phyloP scores from a whole-genome alignment of 2,113 vertebrate species.

The Sprattus sprattus region DNA sequence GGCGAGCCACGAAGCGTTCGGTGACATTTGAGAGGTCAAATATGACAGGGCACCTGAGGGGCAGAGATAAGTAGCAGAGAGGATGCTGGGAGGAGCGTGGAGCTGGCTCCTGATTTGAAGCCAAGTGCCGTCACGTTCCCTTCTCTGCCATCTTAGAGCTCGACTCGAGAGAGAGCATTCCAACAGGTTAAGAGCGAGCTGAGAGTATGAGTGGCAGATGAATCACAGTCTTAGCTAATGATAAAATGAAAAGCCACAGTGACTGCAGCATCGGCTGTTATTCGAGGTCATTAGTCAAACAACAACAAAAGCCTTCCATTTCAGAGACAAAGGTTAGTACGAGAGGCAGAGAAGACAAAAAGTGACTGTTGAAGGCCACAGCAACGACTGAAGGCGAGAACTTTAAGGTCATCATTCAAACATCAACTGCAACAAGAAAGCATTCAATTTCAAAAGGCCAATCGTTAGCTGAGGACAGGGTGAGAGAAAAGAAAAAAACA shows the following conservation, averaged over 20 bases:
- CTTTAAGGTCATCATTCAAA: neutral
- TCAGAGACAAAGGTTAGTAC: neutral
- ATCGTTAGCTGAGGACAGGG: neutral
- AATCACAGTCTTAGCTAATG: neutral
- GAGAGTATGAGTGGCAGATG: neutral
- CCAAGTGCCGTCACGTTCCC: neutral
- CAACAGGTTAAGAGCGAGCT: neutral
- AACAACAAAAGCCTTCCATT: neutral
- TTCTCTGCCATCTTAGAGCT: neutral
- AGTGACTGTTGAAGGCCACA: neutral
- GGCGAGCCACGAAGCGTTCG: neutral
- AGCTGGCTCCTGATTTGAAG: neutral
- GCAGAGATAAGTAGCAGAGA: conserved; percentile 32
- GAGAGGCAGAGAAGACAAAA: neutral
- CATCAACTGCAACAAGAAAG: neutral
- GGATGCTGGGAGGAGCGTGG: conserved; percentile 28
- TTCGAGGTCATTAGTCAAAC: neutral
- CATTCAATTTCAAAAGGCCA: neutral
- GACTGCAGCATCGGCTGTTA: neutral
- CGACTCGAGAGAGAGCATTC: neutral
- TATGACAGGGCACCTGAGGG: conserved; percentile 33
- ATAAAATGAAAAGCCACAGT: neutral
- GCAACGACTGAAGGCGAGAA: neutral
- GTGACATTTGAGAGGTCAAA: conserved; percentile 37
- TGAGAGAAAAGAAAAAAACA: neutral